Conservation (phyloP, 2,888 invertebrate genomes). For the Sinhomidia bicolor region DNA sequence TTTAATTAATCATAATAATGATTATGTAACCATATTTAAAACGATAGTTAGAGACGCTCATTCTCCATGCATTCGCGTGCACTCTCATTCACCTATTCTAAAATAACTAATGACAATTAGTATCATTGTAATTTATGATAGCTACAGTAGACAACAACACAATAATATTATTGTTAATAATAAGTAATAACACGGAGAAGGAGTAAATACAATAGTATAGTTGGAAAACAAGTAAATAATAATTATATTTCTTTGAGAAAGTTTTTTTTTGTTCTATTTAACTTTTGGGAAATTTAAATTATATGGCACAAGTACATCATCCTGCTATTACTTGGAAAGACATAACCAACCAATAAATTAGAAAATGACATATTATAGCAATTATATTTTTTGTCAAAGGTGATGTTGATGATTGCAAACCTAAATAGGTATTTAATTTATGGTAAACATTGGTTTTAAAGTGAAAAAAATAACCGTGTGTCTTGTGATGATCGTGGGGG, state of each 20-base stretch:
- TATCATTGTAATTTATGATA: not conserved
- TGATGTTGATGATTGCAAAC: not conserved
- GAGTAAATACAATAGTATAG: slow-evolving; percentile 20
- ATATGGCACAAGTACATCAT: slow-evolving; percentile 52
- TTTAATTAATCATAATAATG: not conserved
- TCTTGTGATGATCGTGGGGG: not conserved
- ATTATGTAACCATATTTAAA: not conserved
- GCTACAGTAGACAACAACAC: not conserved
- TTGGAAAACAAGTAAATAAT: slow-evolving; percentile 36
- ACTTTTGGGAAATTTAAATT: slow-evolving; percentile 35
- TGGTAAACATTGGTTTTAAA: not conserved
- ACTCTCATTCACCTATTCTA: not conserved
- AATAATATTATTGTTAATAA: not conserved
- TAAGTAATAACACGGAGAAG: not conserved
- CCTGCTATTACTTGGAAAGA: not conserved
- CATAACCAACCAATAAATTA: not conserved
- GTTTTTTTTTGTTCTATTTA: too few species aligned
- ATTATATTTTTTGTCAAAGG: too few species aligned
- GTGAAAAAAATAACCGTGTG: not conserved
- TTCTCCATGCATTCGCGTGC: slow-evolving; percentile 8
- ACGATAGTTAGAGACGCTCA: not conserved
- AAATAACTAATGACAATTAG: not conserved
- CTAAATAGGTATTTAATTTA: not conserved
- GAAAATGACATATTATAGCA: too few species aligned
- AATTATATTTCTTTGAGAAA: not conserved